Base-by-base conservation (phyloP, 2,888 invertebrate species). In the Schizaphis graminum region DNA sequence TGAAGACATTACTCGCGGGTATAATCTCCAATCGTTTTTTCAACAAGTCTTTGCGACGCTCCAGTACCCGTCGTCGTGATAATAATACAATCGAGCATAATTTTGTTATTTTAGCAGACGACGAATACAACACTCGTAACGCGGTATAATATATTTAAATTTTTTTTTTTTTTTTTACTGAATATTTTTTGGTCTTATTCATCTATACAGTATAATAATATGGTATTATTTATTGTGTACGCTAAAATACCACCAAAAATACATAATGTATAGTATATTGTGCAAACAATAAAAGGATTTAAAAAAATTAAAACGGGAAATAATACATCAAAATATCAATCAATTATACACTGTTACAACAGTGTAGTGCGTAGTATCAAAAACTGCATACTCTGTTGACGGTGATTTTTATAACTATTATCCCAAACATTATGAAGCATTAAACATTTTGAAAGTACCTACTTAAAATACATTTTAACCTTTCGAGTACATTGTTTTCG, bases 1-100 rank as follows among this genome's bases (percentile, higher is more conserved):
- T 49, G 49, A 57, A 67, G 28, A 47, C 90, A 49, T n/a, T 67
- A 67, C 8, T 21, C 77, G 35, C 77, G 35, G 35, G 1, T 41
- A 53, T 77, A 77, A 91, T 77, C 77, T 49, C 53, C 16, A 77
- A 84, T 26, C 53, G 77, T 41, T 91, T 91, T 91, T 91, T 84
- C 77, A 53, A 91, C 91, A 53, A 84, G 77, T 91, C 49, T 77
- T 26, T 88, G 28, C 35, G 16, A 84, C 35, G 49, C 13, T 77
- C n/a, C 16, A 16, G 86, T 77, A 13, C 5, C 4, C 47, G 4
- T 47, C 47, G 4, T 47, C 28, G 4, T 28, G 28, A 5, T 28
- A 86, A 86, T 26, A 28, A 35, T 7, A 35, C 35, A 35, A n/a
- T 26, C 86, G 44, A 47, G n/a, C 28, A 1, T 28, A 5, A 28